phyloP scores from a whole-genome alignment of 1,140 invertebrate species.

The Tachypleus tridentatus region DNA sequence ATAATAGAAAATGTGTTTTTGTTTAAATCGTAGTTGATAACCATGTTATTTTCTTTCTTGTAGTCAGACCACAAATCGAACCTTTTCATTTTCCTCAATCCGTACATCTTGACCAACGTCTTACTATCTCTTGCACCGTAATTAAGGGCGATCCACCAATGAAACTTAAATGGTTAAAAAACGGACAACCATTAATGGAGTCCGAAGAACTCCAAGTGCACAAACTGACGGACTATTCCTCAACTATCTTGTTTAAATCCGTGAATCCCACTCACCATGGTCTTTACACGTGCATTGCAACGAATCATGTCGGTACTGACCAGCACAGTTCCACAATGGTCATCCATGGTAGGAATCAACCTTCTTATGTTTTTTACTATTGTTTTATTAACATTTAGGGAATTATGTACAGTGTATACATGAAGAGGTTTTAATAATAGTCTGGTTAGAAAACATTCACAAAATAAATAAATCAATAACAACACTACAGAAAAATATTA shows the following conservation, averaged over 20 bases:
- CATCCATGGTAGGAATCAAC: slow-evolving; percentile 53
- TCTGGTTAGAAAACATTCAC: too few relatives aligned
- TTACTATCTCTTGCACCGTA: slow-evolving; percentile 69
- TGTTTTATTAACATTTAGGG: too few relatives aligned
- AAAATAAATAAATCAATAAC: too few relatives aligned
- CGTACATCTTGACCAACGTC: slow-evolving; percentile 68
- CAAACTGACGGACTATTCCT: slow-evolving; percentile 24
- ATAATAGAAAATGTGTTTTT: slow-evolving; percentile 53
- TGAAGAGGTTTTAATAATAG: too few relatives aligned
- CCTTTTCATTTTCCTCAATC: slow-evolving; percentile 44
- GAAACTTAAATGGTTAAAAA: slow-evolving; percentile 61
- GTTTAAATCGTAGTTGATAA: slow-evolving; percentile 65
- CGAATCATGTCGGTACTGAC: slow-evolving; percentile 48
- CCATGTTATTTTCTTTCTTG: not conserved
- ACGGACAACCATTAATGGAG: slow-evolving; percentile 45
- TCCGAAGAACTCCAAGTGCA: slow-evolving; percentile 15
- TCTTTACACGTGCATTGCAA: slow-evolving; percentile 53
- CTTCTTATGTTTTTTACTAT: not conserved
- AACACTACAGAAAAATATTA: too few relatives aligned
- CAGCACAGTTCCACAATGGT: slow-evolving; percentile 47
- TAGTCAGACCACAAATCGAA: slow-evolving; percentile 30
- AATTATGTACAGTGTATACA: too few relatives aligned
- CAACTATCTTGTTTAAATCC: slow-evolving; percentile 25
- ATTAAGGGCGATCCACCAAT: slow-evolving; percentile 64
- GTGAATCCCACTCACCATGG: slow-evolving; percentile 45